phyloP scores from a whole-genome alignment of 2,888 invertebrate species.

The Steinernema scapterisci region DNA sequence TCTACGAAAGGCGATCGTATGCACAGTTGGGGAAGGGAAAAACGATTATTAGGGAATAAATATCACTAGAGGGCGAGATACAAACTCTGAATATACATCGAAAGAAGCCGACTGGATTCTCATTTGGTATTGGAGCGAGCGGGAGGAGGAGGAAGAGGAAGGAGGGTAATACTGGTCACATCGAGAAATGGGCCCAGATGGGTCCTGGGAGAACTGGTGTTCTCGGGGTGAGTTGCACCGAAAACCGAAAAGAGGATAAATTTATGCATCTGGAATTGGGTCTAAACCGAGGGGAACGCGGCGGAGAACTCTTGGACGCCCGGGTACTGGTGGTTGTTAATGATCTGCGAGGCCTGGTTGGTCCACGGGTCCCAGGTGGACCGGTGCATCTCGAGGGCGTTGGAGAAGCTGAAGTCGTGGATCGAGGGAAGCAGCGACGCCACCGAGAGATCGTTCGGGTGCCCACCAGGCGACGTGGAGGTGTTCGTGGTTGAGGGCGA shows the following conservation, averaged over 20 bases:
- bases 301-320: not conserved
- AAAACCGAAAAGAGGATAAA: not conserved
- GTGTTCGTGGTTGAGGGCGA: constrained; percentile 16
- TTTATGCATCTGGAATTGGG: not conserved
- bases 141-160: no score
- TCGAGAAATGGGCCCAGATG: not conserved
- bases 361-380: constrained; percentile 17
- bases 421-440: constrained; percentile 22
- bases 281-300: constrained; percentile 15
- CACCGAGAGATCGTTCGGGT: constrained; percentile 23
- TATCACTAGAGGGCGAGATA: constrained; percentile 29
- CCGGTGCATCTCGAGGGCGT: not conserved
- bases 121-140: not conserved
- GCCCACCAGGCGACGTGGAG: constrained; percentile 6
- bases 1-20: not conserved
- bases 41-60: constrained; percentile 25
- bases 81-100: constrained; percentile 33
- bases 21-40: constrained; percentile 5
- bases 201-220: not conserved
- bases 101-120: constrained; percentile 1
- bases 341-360: not conserved
- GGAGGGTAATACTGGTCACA: constrained; percentile 22
- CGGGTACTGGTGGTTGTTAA: not conserved
- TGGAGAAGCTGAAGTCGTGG: constrained; percentile 28
- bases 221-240: not conserved